These are phyloP conservation scores for Euclidia mi DNA, from an alignment of 2,888 invertebrate genomes.

Conservation along the genomic window DNA sequence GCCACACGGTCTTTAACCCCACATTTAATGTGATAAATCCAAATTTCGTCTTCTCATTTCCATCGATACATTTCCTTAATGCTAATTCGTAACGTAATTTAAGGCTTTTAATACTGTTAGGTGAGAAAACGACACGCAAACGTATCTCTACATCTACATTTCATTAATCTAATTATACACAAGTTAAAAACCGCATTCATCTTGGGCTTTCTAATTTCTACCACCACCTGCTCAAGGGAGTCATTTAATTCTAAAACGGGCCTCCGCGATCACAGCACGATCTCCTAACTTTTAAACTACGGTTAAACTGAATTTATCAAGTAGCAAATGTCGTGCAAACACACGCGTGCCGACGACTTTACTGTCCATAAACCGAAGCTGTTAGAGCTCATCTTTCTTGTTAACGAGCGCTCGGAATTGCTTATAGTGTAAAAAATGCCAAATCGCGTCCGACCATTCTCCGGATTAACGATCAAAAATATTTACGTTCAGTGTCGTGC, in stretches of 20 bases:
- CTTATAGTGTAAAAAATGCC: conserved; percentile 86
- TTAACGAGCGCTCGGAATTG: conserved; percentile 86
- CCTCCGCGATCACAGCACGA: conserved; percentile 32
- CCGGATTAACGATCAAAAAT: conserved; percentile 77
- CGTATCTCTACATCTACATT: conserved; percentile 17
- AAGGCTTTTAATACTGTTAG: conserved; percentile 14
- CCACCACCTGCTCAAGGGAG: conserved; percentile 52
- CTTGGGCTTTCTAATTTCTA: conserved; percentile 43
- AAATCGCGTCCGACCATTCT: conserved; percentile 72
- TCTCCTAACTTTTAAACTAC: conserved; percentile 52
- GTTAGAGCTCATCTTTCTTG: conserved; percentile 89
- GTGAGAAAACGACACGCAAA: conserved; percentile 14
- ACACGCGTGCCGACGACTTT: conserved; percentile 83
- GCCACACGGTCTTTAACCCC: conserved; percentile 57
- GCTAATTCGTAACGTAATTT: conserved; percentile 13
- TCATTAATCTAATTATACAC: conserved; percentile 24
- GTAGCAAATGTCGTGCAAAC: conserved; percentile 71
- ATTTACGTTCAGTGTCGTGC: conserved; percentile 77
- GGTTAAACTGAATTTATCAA: conserved; percentile 68
- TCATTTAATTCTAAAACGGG: conserved; percentile 51
- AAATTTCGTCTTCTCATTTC: conserved; percentile 34
- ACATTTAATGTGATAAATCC: conserved; percentile 48
- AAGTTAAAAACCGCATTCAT: conserved; percentile 25
- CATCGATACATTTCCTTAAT: conserved; percentile 24
- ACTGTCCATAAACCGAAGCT: conserved; percentile 86